A percentile compares a stretch with the other conserved stretches of the same genome.
Conservation (phyloP, 2,113 vertebrate genomes). For the Platysteira castanea region DNA sequence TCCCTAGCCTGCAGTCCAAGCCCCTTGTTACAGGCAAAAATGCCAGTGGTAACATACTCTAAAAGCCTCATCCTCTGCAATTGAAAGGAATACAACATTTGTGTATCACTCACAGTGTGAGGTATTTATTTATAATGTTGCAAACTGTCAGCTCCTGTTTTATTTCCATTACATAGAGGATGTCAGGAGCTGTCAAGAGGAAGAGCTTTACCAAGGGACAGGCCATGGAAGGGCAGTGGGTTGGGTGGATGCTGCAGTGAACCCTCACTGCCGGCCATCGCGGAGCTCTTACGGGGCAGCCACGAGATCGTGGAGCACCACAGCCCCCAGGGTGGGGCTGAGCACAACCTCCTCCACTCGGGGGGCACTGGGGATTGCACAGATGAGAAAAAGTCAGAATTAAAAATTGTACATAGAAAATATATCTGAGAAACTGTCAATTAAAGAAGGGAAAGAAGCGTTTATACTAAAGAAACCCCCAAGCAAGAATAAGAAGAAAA, state of each 20-base stretch:
- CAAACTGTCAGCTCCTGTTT: slow-evolving; percentile 26
- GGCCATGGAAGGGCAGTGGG: neutral
- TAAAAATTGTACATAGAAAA: neutral
- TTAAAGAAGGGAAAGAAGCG: neutral
- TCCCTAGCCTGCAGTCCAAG: neutral
- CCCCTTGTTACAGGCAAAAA: slow-evolving; percentile 18
- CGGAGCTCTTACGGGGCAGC: neutral
- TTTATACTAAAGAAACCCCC: neutral
- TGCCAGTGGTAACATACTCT: slow-evolving; percentile 3
- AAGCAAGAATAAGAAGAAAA: neutral
- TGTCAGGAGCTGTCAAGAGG: slow-evolving; percentile 35
- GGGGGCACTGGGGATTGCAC: neutral
- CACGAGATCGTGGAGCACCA: neutral
- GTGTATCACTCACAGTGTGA: slow-evolving; percentile 27
- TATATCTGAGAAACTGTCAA: neutral
- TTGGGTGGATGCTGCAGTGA: neutral
- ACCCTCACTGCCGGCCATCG: fast-evolving
- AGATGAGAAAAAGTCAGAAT: neutral
- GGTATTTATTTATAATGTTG: slow-evolving; percentile 49
- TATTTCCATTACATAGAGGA: neutral
- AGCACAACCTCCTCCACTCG: neutral
- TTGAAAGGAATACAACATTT: slow-evolving; percentile 46
- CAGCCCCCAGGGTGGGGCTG: neutral
- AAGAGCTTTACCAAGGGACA: neutral
- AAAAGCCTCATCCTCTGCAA: slow-evolving; percentile 48